Percentiles rank a stretch among this genome's conserved stretches.
phyloP scores from a whole-genome alignment of 2,113 vertebrate species.

The Colossoma macropomum region DNA sequence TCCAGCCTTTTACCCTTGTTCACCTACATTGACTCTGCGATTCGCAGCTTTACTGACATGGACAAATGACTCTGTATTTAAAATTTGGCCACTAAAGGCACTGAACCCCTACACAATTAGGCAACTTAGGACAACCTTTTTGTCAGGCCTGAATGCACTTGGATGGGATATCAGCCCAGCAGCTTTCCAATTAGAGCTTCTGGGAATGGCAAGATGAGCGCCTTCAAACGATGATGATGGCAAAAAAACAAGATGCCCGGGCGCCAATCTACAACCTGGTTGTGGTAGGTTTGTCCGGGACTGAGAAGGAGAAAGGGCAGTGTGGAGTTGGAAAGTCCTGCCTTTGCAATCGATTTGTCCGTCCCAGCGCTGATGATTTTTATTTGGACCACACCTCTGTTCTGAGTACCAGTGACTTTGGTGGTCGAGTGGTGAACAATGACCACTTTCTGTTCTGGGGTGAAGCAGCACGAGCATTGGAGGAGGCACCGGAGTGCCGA shows the following conservation, averaged over 20 bases:
- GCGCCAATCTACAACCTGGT: slow-evolving; percentile 93
- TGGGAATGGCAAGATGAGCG: slow-evolving; percentile 87
- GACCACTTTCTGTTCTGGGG: slow-evolving; percentile 99
- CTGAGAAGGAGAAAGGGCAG: slow-evolving; percentile 97
- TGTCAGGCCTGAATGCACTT: slow-evolving; percentile 61
- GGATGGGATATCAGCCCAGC: slow-evolving; percentile 72
- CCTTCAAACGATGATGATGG: slow-evolving; percentile 90
- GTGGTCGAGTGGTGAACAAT: slow-evolving; percentile 96
- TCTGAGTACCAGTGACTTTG: slow-evolving; percentile 98
- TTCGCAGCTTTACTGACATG: background rate
- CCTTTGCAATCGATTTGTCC: slow-evolving; percentile 94
- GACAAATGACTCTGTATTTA: slow-evolving; percentile 42
- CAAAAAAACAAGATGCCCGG: slow-evolving; percentile 96
- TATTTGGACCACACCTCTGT: slow-evolving; percentile 96
- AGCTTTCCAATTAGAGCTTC: slow-evolving; percentile 68
- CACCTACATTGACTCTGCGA: background rate
- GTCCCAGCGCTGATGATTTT: slow-evolving; percentile 93
- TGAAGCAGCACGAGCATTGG: slow-evolving; percentile 85
- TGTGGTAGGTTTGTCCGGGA: slow-evolving; percentile 95
- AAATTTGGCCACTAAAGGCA: slow-evolving; percentile 25
- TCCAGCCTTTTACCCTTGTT: background rate
- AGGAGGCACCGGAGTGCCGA: slow-evolving; percentile 89
- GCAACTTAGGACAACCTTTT: background rate
- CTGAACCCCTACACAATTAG: background rate
- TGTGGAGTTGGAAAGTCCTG: slow-evolving; percentile 97